Percentiles rank a stretch among this genome's conserved stretches.
Conservation (phyloP, 2,888 invertebrate species). For the Temnothorax ravouxi region DNA sequence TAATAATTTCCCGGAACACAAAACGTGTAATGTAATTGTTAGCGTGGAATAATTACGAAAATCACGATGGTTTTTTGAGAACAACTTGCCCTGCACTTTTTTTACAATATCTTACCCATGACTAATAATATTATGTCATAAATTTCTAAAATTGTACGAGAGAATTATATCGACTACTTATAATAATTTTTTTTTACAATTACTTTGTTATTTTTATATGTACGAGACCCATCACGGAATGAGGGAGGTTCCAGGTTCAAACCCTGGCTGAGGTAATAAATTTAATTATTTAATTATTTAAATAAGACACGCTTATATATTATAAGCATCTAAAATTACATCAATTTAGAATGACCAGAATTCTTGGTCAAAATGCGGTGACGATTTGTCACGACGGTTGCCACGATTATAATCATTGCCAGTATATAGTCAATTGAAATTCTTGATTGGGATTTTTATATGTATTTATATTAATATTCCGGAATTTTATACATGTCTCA, state of each 20-base stretch:
- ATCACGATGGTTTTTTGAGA: background rate
- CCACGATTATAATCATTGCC: no score
- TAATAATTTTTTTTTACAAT: background rate
- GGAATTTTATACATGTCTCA: background rate
- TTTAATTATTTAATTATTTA: no score
- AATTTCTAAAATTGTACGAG: background rate
- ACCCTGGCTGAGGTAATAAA: no score
- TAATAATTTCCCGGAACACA: constrained; percentile 45
- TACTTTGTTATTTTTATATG: background rate
- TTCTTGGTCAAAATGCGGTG: no score
- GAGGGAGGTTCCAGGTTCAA: no score
- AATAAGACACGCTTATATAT: no score
- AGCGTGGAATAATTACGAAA: constrained; percentile 32
- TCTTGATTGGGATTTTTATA: background rate
- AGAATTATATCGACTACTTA: background rate
- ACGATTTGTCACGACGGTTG: no score
- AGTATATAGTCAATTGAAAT: no score
- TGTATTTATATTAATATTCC: no score
- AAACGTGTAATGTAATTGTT: constrained; percentile 41
- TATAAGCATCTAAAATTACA: no score
- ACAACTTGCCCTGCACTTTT: background rate
- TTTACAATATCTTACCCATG: background rate
- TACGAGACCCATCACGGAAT: no score
- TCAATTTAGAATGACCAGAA: no score
- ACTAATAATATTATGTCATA: constrained; percentile 14